Conservation (phyloP, 2,888 invertebrate genomes). For the Papilio protenor region DNA sequence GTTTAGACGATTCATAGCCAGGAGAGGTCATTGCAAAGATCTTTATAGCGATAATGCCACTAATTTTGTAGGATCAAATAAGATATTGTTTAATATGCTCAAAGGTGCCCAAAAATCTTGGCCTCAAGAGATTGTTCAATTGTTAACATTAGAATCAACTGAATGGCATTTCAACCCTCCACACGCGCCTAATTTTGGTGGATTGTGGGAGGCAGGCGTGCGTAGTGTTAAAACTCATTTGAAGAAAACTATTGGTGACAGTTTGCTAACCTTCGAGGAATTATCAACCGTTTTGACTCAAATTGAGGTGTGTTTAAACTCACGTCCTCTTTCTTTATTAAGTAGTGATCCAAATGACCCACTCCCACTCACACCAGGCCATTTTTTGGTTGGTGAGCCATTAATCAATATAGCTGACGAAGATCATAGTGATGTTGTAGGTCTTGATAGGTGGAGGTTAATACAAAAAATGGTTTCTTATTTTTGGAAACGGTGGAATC, state of each 20-base stretch:
- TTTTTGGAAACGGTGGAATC: too few relatives aligned
- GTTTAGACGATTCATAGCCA: slow-evolving; percentile 5
- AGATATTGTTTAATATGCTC: background rate
- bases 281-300: background rate
- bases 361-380: too few relatives aligned
- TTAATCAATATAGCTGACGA: too few relatives aligned
- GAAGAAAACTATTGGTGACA: background rate
- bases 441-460: too few relatives aligned
- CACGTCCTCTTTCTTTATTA: too few relatives aligned
- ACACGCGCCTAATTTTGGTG: slow-evolving; percentile 7
- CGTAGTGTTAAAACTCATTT: slow-evolving; percentile 3
- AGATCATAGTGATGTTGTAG: too few relatives aligned
- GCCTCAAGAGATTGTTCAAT: background rate
- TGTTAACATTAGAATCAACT: background rate
- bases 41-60: slow-evolving; percentile 20
- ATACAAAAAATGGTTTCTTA: too few relatives aligned
- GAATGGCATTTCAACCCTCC: background rate
- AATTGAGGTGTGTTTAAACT: too few relatives aligned
- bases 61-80: slow-evolving; percentile 8
- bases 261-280: background rate
- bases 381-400: too few relatives aligned
- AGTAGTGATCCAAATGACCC: too few relatives aligned
- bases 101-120: background rate
- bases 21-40: slow-evolving; percentile 1
- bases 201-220: background rate